phyloP scores from a whole-genome alignment of 2,113 vertebrate species.

The Takifugu flavidus region DNA sequence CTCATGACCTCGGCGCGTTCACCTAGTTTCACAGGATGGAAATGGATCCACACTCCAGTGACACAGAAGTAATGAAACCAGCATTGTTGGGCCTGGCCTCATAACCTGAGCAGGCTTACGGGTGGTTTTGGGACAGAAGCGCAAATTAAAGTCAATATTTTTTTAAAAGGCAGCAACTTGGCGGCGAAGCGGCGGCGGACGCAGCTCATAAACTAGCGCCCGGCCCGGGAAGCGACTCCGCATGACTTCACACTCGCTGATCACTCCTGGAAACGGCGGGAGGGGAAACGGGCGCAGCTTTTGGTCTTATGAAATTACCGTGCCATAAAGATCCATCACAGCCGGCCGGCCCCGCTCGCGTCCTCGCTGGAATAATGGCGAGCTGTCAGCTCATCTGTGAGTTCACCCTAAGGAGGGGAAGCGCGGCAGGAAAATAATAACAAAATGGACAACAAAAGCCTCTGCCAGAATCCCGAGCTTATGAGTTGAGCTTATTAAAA shows the following conservation, averaged over 20 bases:
- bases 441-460: slow-evolving; percentile 53
- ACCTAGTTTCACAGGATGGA: slow-evolving; percentile 35
- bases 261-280: slow-evolving; percentile 16
- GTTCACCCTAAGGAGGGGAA: slow-evolving; percentile 32
- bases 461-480: slow-evolving; percentile 51
- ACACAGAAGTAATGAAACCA: slow-evolving; percentile 45
- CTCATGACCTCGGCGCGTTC: slow-evolving; percentile 42
- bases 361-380: slow-evolving; percentile 52
- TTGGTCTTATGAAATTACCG: slow-evolving; percentile 48
- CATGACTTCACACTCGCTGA: slow-evolving; percentile 30
- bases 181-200: slow-evolving; percentile 8
- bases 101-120: slow-evolving; percentile 4
- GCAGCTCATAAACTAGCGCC: slow-evolving; percentile 42
- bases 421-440: slow-evolving; percentile 53
- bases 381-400: slow-evolving; percentile 67
- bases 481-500: slow-evolving; percentile 60
- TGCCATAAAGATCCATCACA: slow-evolving; percentile 57
- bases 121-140: slow-evolving; percentile 11
- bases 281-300: slow-evolving; percentile 11
- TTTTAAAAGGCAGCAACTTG: slow-evolving; percentile 1
- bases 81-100: slow-evolving; percentile 7
- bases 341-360: slow-evolving; percentile 18
- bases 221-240: slow-evolving; percentile 14
- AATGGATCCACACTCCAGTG: slow-evolving; percentile 24
- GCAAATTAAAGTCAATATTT: slow-evolving; percentile 48